Conservation (phyloP, 2,113 vertebrate species). For the Ceratotherium simum region DNA sequence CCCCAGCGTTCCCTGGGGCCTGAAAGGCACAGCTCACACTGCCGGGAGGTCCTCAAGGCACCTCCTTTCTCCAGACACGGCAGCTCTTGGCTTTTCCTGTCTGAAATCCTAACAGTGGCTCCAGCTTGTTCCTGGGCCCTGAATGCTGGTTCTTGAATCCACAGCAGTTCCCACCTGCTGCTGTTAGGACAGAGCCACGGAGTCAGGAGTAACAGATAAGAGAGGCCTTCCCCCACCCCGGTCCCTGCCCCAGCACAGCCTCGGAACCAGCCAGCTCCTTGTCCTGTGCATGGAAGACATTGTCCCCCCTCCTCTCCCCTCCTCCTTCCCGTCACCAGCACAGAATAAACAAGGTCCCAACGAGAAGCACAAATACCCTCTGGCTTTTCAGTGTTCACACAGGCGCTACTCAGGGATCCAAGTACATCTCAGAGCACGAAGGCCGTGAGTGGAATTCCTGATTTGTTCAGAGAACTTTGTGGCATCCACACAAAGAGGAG, state of each 20-base stretch:
- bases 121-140: too few species aligned
- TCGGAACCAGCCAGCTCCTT: too few species aligned
- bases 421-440: neutral
- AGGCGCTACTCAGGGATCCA: accelerated
- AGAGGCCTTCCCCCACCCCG: accelerated
- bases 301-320: too few species aligned
- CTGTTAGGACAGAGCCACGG: neutral
- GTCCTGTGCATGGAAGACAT: too few species aligned
- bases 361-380: too few species aligned
- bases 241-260: neutral
- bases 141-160: neutral
- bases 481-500: neutral
- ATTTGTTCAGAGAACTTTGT: neutral
- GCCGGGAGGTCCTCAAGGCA: neutral
- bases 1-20: neutral
- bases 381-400: accelerated
- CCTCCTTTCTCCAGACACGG: accelerated
- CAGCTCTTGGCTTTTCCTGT: neutral
- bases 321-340: too few species aligned
- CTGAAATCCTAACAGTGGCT: neutral
- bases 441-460: too few species aligned
- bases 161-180: neutral
- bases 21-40: neutral
- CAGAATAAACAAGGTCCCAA: neutral
- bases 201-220: neutral